Base-by-base conservation (phyloP, 2,797 vertebrate species). In the Taeniopygia guttata region DNA sequence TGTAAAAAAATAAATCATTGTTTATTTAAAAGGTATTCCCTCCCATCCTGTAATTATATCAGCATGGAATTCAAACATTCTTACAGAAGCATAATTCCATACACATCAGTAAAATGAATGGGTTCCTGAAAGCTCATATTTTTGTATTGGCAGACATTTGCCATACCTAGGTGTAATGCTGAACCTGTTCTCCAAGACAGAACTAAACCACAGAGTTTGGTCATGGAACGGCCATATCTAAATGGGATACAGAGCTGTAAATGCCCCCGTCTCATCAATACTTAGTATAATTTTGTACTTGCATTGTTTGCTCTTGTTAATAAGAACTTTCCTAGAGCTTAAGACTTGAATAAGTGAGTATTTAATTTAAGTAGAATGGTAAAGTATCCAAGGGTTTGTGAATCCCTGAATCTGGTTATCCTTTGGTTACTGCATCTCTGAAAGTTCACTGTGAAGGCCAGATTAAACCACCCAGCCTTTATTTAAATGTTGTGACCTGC, bases 341-440 rank as follows among this genome's bases (percentile, higher is more conserved):
- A 55, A 79, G 52, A 70, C 49, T 38, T 58, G 84, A 95, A 87
- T 94, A 83, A 92, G 80, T 83, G 38, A 90, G 92, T 95, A 64
- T 64, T 84, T 80, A 83, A 77, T 85, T 70, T 60, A 82, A 90
- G 85, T 55, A 76, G 76, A 80, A 88, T 30, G 34, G 79, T 84
- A 90, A 93, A 94, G 48, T 52, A 2, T 46, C 32, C 7, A n/a
- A 68, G 59, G 70, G 52, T 84, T 63, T 67, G 38, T 67, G 48
- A 64, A 20, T 52, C 54, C 78, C 83, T 82, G 60, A n/a, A n/a
- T n/a, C n/a, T 16, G 55, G 52, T 84, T 84, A 80, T 73, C 17
- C 3, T 2, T 26, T 79, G 62, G 52, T 88, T 92, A 32, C 40
- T 62, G 13, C 16, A 32, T 26, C 48, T 76, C 77, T 72, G 46